Conservation (phyloP, 2,797 vertebrate species). For the Leptoclinus maculatus region DNA sequence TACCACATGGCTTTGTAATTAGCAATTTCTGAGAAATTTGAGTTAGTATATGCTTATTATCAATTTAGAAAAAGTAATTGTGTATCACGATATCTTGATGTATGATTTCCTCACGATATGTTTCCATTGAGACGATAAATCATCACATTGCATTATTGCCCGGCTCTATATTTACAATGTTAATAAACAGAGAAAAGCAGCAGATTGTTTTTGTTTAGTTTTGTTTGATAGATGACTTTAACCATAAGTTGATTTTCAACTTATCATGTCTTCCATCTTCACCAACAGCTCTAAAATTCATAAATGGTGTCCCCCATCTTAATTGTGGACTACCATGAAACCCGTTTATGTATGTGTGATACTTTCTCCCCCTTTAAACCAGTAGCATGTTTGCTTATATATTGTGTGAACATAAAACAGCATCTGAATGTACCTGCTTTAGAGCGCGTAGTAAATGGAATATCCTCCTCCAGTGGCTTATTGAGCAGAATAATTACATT, state of each 20-base stretch:
- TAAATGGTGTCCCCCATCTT: neutral
- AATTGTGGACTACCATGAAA: slow-evolving; percentile 29
- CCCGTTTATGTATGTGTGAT: slow-evolving; percentile 30
- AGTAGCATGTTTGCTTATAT: slow-evolving; percentile 62
- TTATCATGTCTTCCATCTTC: neutral
- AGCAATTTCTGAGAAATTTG: neutral
- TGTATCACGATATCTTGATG: neutral
- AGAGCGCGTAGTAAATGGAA: slow-evolving; percentile 78
- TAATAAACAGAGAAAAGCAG: slow-evolving; percentile 3
- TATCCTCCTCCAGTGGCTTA: slow-evolving; percentile 85
- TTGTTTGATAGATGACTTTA: neutral
- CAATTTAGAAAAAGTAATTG: neutral
- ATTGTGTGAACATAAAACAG: slow-evolving; percentile 74
- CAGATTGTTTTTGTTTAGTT: neutral
- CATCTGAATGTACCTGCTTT: slow-evolving; percentile 74
- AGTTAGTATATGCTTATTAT: neutral
- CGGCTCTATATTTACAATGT: neutral
- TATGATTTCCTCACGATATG: neutral
- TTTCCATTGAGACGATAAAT: neutral
- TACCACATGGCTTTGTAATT: neutral
- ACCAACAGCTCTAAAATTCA: slow-evolving; percentile 20
- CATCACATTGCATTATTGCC: neutral
- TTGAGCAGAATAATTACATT: slow-evolving; percentile 87
- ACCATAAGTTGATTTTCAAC: neutral
- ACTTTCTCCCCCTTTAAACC: slow-evolving; percentile 31